phyloP scores from a whole-genome alignment of 2,797 vertebrate genomes.

The Selene dorsalis region DNA sequence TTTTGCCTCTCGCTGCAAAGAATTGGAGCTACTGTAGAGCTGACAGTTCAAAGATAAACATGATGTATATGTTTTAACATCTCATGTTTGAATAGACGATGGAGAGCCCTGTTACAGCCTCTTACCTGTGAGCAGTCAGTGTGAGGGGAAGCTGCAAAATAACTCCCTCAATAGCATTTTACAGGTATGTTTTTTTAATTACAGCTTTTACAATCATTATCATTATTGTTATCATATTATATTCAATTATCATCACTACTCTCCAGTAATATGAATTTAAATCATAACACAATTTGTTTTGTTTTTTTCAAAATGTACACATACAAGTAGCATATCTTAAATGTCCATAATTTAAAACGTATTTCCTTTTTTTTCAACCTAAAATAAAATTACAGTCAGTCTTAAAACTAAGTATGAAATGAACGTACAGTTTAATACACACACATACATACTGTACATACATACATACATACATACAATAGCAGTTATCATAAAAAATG shows the following conservation, averaged over 20 bases:
- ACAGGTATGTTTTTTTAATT: constrained; percentile 84
- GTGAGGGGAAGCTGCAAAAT: constrained; percentile 34
- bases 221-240: constrained; percentile 81
- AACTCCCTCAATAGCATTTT: constrained; percentile 55
- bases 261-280: constrained; percentile 84
- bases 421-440: constrained; percentile 86
- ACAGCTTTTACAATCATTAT: constrained; percentile 86
- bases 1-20: neutral
- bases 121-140: constrained; percentile 25
- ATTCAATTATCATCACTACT: constrained; percentile 84
- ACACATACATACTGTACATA: constrained; percentile 73
- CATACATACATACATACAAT: constrained; percentile 84
- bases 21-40: neutral
- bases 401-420: constrained; percentile 87
- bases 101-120: neutral
- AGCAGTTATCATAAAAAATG: constrained; percentile 87
- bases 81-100: neutral
- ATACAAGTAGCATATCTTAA: constrained; percentile 89
- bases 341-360: constrained; percentile 84
- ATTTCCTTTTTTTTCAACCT: constrained; percentile 82
- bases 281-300: constrained; percentile 84
- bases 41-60: neutral
- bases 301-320: constrained; percentile 86
- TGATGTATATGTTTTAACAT: neutral
- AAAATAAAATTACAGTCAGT: constrained; percentile 85